A percentile compares a stretch with the other conserved stretches of the same genome.
Conservation (phyloP, 64 coral and sea anemone species). For the Pocillopora verrucosa region DNA sequence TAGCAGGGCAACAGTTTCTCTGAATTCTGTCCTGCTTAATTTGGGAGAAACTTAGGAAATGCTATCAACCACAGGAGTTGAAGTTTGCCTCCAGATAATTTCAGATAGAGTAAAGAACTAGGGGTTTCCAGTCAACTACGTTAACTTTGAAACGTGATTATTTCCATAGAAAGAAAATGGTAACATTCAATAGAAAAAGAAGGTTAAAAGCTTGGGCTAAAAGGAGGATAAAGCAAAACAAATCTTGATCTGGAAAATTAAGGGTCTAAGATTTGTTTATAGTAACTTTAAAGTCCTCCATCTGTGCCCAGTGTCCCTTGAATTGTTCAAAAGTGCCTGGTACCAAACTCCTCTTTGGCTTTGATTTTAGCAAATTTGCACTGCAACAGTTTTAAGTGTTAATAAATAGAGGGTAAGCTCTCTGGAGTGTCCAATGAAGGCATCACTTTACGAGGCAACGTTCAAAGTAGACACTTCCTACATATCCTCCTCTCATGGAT, state of each 20-base stretch:
- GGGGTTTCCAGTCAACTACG: too few species aligned
- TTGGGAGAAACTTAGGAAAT: too few species aligned
- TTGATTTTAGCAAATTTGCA: conserved; percentile 6
- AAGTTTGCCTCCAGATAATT: too few species aligned
- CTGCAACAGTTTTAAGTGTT: conserved; percentile 1
- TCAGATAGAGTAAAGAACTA: too few species aligned
- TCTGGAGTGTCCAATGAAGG: background rate
- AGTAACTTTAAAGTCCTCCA: background rate
- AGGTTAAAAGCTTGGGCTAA: background rate
- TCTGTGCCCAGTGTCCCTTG: background rate
- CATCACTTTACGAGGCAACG: conserved; percentile 76
- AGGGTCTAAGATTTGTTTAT: background rate
- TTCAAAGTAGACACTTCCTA: conserved; percentile 93
- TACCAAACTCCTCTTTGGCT: conserved; percentile 2
- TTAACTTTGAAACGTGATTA: too few species aligned
- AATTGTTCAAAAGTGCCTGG: background rate
- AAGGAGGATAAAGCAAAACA: background rate
- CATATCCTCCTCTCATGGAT: conserved; percentile 94
- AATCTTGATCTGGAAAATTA: background rate
- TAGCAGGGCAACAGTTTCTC: too few species aligned
- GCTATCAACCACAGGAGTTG: too few species aligned
- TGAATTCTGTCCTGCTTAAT: too few species aligned
- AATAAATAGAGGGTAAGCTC: conserved; percentile 13
- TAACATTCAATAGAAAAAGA: background rate
- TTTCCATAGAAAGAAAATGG: background rate